Evolutionary conservation across 2,797 vertebrate genomes (phyloP), one percentile per base, ranked within the genome.

Genomic region (Pangasius krempfi): DNA sequence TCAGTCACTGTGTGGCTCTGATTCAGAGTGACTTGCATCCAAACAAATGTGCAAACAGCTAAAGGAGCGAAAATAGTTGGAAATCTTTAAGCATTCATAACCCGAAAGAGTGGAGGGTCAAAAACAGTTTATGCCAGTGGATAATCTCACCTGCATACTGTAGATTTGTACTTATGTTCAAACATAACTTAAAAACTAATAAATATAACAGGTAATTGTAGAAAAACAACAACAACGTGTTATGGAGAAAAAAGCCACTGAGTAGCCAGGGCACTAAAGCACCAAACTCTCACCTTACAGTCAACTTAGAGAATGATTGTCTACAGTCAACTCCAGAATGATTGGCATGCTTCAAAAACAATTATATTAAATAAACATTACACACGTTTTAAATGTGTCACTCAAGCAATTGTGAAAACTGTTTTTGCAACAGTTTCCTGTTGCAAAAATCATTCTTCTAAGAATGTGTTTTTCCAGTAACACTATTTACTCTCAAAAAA

Each of bases 1-100:
- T 37, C 83, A 37, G 20, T 70, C 40, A 70, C 25, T 8, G 47
- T 44, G 18, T n/a, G 37, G 64, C 47, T 84, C 58, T 52, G 44
- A 84, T 68, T 84, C 47, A 83, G 14, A n/a, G 6, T 64, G 81
- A 83, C 81, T 83, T 64, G 81, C 40, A 37, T 68, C 83, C 66
- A 44, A 33, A 54, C 64, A 70, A 54, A 37, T 10, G 5, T 4
- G 40, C 58, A 47, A 83, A 64, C 60, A 64, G 25, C 58, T 14
- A 27, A 64, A 44, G 8, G 25, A 62, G 40, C 40, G 47, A 83
- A 82, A 44, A 25, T 1, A 12, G 30, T 81, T 58, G 20, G 30
- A 30, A 30, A 30, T 18, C 76, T 54, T n/a, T 30, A 58, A 58
- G 30, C 9, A 81, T 44, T 62, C 56, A 44, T 64, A 83, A 60